Evolutionary conservation across 2,113 vertebrate genomes (phyloP), one percentile per base, ranked within the genome.

Genomic region (Sceloporus undulatus): DNA sequence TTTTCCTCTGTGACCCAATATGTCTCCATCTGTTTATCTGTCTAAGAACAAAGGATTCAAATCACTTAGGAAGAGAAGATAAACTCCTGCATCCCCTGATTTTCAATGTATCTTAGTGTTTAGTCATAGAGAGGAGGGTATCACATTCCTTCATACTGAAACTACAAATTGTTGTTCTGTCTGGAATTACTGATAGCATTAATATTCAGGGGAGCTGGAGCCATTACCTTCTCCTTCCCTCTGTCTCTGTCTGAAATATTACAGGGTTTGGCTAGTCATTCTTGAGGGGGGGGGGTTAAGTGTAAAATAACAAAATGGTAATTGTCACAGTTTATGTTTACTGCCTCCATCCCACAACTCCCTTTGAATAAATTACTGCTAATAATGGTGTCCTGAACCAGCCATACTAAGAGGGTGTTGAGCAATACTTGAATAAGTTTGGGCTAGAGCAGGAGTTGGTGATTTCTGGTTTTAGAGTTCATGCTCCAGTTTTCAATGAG

Each of bases 1-100:
- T 34, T 84, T 90, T 85, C 52, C 29, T 84, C 91, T 86, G 70
- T 81, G 82, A 40, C 79, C 59, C 9, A 23, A 21, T 66, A 25
- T 65, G 79, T 25, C 38, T 80, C 84, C 42, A n/a, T 56, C 70
- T 56, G 2, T 70, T 29, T 71, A 7, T 71, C 68, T 71, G 68
- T 9, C 23, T 73, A 29, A 54, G 29, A 34, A 73, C 9, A 74
- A 25, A 25, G 21, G n/a, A 38, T 75, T 62, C 21, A 73, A 71
- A 40, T 59, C 52, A 59, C 52, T 40, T 75, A 38, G 11, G 10
- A 34, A 75, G 18, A 25, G 71, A 19, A 84, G 18, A 56, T 25
- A 73, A 84, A 56, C 65, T 84, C 48, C 70, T 34, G 27, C 42
- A 21, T 11, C 42, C 1, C 65, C 48, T 74, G 29, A 34, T 52